These are phyloP conservation scores for Erinaceus europaeus DNA, from an alignment of 2,113 vertebrate genomes.

Conservation along the genomic window DNA sequence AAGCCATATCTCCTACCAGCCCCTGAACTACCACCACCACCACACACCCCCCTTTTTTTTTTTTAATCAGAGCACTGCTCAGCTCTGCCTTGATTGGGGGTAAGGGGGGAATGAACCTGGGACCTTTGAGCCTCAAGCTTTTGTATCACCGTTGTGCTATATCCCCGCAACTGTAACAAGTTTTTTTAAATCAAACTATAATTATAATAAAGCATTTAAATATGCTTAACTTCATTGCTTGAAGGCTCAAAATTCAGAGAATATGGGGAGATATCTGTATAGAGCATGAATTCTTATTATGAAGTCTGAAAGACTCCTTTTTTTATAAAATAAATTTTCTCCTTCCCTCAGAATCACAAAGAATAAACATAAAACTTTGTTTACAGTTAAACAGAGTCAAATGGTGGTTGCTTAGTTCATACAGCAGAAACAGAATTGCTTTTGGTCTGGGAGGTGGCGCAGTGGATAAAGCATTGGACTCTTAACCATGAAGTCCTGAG, in stretches of 20 bases:
- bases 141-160: too few relatives aligned
- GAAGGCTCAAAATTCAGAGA: not conserved
- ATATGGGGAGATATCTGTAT: not conserved
- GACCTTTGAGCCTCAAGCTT: too few relatives aligned
- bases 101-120: too few relatives aligned
- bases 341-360: conserved; percentile 16
- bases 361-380: not conserved
- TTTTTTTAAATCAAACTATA: conserved; percentile 8
- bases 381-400: not conserved
- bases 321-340: not conserved
- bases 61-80: too few relatives aligned
- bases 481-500: too few relatives aligned
- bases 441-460: not conserved
- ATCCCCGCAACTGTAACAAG: too few relatives aligned
- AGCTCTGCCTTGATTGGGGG: too few relatives aligned
- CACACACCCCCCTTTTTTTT: too few relatives aligned
- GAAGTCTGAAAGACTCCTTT: not conserved
- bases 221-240: not conserved
- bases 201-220: not conserved
- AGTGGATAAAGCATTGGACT: too few relatives aligned
- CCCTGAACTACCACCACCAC: too few relatives aligned
- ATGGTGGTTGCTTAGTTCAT: not conserved
- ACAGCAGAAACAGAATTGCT: not conserved
- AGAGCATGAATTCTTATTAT: not conserved
- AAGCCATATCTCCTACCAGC: too few relatives aligned